Base-by-base conservation (phyloP, 2,113 vertebrate species). In the Sorex araneus region DNA sequence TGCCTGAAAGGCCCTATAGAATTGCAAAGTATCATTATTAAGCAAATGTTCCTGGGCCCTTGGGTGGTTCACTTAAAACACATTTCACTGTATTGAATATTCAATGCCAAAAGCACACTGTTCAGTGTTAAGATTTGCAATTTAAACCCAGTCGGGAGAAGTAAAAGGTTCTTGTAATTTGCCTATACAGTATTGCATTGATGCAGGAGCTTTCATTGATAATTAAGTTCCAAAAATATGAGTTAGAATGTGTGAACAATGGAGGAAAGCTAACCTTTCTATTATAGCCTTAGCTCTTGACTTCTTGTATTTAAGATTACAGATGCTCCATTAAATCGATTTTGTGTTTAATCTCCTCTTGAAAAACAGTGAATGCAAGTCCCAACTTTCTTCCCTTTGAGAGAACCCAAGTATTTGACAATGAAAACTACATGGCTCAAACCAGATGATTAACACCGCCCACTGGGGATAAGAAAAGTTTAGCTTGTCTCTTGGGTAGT, bases 21-120 rank as follows among this genome's bases (percentile, higher is more conserved):
- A 97, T 96, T 97, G 97, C 94, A 96, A 96, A 97, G 97, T 96
- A 97, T 97, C 95, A 96, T 97, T 97, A 97, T 97, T 97, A 97
- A 95, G 97, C 97, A 97, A 97, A 97, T 97, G 96, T 95, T 97
- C 95, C 94, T 95, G 97, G 97, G 96, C 94, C 96, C 95, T 97
- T 96, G 97, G 97, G 97, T 97, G 97, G 97, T 94, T 96, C 96
- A 95, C 97, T 97, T 97, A 97, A 97, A 96, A 95, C 94, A 94
- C 95, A 87, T 97, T 97, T 97, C 95, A 95, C 95, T 95, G 97
- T 96, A 96, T 96, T 97, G 97, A 97, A 97, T 96, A 97, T 96
- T 96, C 97, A 97, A 87, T 95, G 93, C 94, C 95, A 96, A 96
- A 96, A 96, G 89, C 96, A 96, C 89, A 94, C 89, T 94, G 96